phyloP scores from a whole-genome alignment of 2,113 vertebrate genomes.

The Heloderma charlesbogerti region DNA sequence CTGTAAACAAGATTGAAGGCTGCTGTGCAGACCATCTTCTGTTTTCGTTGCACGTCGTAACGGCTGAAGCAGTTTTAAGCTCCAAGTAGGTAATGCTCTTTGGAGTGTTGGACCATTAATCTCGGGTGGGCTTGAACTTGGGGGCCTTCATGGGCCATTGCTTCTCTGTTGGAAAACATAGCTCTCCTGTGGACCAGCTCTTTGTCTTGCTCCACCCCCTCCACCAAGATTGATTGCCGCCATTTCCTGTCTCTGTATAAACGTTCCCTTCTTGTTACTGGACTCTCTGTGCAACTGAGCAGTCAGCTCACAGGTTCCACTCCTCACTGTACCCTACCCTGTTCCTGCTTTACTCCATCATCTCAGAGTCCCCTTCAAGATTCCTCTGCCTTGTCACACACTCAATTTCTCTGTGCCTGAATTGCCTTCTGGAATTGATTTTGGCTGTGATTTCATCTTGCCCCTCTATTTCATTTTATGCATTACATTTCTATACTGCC shows the following conservation, averaged over 20 bases:
- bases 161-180: not conserved
- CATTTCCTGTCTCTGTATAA: not conserved
- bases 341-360: not conserved
- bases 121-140: not conserved
- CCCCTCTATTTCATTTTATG: too few species aligned
- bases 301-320: not conserved
- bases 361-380: not conserved
- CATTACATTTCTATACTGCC: too few species aligned
- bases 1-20: not conserved
- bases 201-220: not conserved
- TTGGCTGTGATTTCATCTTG: not conserved
- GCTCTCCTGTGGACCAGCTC: not conserved
- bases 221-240: not conserved
- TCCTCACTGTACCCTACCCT: too few species aligned
- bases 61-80: not conserved
- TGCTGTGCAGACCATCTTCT: not conserved
- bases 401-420: not conserved
- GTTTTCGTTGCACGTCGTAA: not conserved
- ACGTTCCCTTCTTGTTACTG: constrained; percentile 9
- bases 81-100: not conserved
- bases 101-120: not conserved
- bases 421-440: not conserved
- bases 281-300: not conserved
- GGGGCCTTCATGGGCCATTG: not conserved
- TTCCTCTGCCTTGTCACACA: not conserved